phyloP scores from a whole-genome alignment of 1,140 invertebrate genomes.

The Calephelis virginiensis region DNA sequence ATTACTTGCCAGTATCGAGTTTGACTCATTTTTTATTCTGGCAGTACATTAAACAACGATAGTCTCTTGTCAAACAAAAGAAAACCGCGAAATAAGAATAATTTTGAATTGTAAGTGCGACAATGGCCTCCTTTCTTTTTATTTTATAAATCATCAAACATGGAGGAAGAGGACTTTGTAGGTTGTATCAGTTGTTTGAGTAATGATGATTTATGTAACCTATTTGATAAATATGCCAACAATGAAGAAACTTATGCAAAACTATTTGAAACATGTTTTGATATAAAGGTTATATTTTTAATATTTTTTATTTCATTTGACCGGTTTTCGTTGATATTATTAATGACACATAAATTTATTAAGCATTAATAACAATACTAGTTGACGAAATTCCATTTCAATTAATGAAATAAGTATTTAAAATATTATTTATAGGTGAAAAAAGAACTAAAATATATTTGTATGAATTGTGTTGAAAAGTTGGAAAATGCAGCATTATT shows the following conservation, averaged over 20 bases:
- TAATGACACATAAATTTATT: neutral
- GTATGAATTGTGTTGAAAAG: constrained; percentile 45
- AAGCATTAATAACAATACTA: neutral
- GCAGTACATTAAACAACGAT: too few relatives aligned
- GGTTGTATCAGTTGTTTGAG: constrained; percentile 70
- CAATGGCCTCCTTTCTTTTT: constrained; percentile 12
- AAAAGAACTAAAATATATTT: constrained; percentile 54
- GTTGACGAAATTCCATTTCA: too few relatives aligned
- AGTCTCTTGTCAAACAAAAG: constrained; percentile 3
- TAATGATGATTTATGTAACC: constrained; percentile 67
- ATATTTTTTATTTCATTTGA: constrained; percentile 25
- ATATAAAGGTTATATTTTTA: constrained; percentile 55
- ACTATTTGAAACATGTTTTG: constrained; percentile 67
- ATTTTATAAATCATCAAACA: constrained; percentile 30
- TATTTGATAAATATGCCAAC: constrained; percentile 62
- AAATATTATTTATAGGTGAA: constrained; percentile 37
- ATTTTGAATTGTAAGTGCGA: constrained; percentile 5
- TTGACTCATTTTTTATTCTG: neutral
- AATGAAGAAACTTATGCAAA: constrained; percentile 65
- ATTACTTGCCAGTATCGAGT: neutral
- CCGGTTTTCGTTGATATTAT: neutral
- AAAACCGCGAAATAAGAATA: constrained; percentile 1
- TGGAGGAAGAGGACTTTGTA: constrained; percentile 67
- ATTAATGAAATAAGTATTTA: too few relatives aligned
- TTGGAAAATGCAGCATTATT: constrained; percentile 47